phyloP scores from a whole-genome alignment of 2,797 vertebrate species.

The Remorina albescens region DNA sequence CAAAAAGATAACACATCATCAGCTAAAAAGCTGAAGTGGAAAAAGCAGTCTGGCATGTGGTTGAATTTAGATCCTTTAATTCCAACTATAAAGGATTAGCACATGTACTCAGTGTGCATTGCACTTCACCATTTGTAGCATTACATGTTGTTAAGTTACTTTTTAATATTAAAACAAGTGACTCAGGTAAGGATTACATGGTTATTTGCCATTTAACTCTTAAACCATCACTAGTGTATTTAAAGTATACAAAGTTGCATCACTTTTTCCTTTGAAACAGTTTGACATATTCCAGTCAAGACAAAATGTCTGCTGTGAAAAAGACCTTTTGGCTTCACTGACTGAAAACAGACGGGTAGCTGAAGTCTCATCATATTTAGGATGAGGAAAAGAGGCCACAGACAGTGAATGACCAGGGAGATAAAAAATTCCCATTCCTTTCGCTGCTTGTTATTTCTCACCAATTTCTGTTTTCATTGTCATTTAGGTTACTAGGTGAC shows the following conservation, averaged over 20 bases:
- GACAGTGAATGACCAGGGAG: background rate
- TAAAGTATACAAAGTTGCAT: background rate
- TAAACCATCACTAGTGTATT: too few relatives aligned
- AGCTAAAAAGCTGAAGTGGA: background rate
- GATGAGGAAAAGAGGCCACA: background rate
- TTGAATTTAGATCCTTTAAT: slow-evolving; percentile 8
- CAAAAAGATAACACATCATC: background rate
- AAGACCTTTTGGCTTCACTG: background rate
- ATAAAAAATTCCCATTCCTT: background rate
- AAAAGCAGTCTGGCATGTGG: background rate
- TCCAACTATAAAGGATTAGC: background rate
- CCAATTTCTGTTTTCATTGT: background rate
- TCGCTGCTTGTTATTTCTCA: background rate
- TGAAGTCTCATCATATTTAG: background rate
- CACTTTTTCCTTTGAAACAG: background rate
- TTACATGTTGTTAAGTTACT: too few relatives aligned
- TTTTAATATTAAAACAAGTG: too few relatives aligned
- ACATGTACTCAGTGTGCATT: background rate
- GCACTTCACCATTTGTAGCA: background rate
- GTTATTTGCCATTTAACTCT: background rate
- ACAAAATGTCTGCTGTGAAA: slow-evolving; percentile 4
- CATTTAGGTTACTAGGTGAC: background rate
- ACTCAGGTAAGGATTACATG: background rate
- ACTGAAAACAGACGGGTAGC: background rate
- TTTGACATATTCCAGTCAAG: background rate